Percentiles rank a stretch among this genome's conserved stretches.
These are phyloP conservation scores for Pelodytes ibericus DNA, from an alignment of 2,797 vertebrate genomes.

Conservation along the genomic window DNA sequence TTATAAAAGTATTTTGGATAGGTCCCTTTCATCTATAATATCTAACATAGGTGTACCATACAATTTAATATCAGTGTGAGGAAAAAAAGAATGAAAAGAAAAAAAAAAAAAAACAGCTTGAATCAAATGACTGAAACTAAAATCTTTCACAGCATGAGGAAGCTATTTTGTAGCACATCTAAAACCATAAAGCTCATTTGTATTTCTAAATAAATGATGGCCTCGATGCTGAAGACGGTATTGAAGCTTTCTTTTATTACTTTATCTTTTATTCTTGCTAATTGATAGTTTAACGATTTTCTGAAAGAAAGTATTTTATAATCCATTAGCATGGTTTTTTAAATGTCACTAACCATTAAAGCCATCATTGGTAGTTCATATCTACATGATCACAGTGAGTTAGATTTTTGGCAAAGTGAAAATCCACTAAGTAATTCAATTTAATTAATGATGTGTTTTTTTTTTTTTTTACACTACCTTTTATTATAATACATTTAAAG, in stretches of 20 bases:
- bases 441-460: constrained; percentile 28
- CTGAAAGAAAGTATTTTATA: constrained; percentile 51
- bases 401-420: constrained; percentile 32
- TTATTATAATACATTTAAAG: background rate
- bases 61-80: too few species aligned
- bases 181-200: constrained; percentile 25
- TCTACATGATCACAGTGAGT: constrained; percentile 39
- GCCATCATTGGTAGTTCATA: constrained; percentile 39
- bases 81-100: too few species aligned
- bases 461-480: too few species aligned
- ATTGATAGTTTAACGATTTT: constrained; percentile 52
- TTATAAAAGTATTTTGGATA: too few species aligned
- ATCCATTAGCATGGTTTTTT: constrained; percentile 43
- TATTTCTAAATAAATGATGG: constrained; percentile 47
- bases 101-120: background rate
- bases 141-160: constrained; percentile 8
- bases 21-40: too few species aligned
- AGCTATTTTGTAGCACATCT: constrained; percentile 19
- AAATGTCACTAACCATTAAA: constrained; percentile 52
- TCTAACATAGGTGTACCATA: too few species aligned
- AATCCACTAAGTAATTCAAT: constrained; percentile 38
- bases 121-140: constrained; percentile 2
- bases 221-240: constrained; percentile 15
- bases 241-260: constrained; percentile 48
- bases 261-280: constrained; percentile 43